phyloP scores from a whole-genome alignment of 2,888 invertebrate genomes.

The Cryptus armator region DNA sequence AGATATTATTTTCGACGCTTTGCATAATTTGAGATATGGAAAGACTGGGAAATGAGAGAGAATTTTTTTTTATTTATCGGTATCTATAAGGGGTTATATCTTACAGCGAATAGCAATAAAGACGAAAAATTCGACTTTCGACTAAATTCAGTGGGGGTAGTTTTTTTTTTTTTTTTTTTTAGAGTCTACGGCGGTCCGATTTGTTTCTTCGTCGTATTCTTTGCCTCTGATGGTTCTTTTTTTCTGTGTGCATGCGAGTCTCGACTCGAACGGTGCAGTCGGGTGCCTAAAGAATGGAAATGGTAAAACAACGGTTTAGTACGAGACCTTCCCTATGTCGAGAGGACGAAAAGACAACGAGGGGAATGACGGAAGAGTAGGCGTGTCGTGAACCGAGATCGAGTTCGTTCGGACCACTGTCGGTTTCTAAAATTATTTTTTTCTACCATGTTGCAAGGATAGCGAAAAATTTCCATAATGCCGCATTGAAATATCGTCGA shows the following conservation, averaged over 20 bases:
- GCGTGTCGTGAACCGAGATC: constrained; percentile 43
- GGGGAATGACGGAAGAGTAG: constrained; percentile 8
- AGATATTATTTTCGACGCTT: neutral
- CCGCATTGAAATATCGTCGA: constrained; percentile 33
- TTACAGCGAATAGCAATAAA: neutral
- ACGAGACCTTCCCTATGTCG: constrained; percentile 34
- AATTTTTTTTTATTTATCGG: neutral
- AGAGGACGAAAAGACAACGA: constrained; percentile 19
- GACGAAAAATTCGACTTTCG: neutral
- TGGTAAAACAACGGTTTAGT: constrained; percentile 34
- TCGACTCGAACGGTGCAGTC: constrained; percentile 20
- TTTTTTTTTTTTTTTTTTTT: neutral
- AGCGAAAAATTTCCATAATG: constrained; percentile 50
- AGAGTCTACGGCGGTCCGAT: neutral
- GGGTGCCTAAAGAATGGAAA: constrained; percentile 6
- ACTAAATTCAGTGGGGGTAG: neutral
- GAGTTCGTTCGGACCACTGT: constrained; percentile 4
- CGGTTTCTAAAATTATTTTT: neutral
- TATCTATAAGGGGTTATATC: neutral
- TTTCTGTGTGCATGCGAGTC: constrained; percentile 2
- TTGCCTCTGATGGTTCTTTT: constrained; percentile 3
- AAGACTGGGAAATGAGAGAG: neutral
- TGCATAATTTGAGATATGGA: neutral
- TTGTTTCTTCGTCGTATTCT: constrained; percentile 16
- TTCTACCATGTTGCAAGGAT: constrained; percentile 30